phyloP scores from a whole-genome alignment of 2,888 invertebrate species.

The Calameuta filiformis region DNA sequence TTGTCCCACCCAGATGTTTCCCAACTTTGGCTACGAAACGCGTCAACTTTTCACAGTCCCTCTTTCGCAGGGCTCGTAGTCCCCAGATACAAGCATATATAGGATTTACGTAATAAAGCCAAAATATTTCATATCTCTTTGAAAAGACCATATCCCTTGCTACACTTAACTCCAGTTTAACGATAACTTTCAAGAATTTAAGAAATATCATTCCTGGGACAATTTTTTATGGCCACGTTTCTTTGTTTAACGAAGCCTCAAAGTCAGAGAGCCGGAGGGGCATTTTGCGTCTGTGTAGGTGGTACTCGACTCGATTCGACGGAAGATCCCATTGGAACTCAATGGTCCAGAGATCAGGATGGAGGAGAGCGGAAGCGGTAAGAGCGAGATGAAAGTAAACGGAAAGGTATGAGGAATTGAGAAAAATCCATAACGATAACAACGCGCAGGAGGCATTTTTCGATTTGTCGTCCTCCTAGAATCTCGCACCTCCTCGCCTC shows the following conservation, averaged over 20 bases:
- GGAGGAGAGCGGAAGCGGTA: not conserved
- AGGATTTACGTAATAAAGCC: too few species aligned
- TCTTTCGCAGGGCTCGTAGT: too few species aligned
- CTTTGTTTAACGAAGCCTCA: too few species aligned
- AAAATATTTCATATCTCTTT: too few species aligned
- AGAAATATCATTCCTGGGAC: too few species aligned
- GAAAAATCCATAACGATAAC: conserved; percentile 31
- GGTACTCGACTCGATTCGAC: not conserved
- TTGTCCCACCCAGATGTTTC: not conserved
- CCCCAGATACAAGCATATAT: too few species aligned
- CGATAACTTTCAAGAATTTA: too few species aligned
- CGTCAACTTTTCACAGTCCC: not conserved
- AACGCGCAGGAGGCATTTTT: conserved; percentile 29
- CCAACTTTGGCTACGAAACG: not conserved
- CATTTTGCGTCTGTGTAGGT: too few species aligned
- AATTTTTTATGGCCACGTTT: too few species aligned
- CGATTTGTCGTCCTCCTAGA: conserved; percentile 23
- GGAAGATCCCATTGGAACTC: conserved; percentile 17
- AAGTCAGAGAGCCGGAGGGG: too few species aligned
- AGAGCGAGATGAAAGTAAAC: not conserved
- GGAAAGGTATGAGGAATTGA: conserved; percentile 11
- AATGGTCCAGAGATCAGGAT: conserved; percentile 14
- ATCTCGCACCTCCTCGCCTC: not conserved
- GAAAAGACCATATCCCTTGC: too few species aligned
- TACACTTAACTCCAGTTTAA: too few species aligned